Conservation (phyloP, 2,888 invertebrate genomes). For the Eugnorisma glareosa region DNA sequence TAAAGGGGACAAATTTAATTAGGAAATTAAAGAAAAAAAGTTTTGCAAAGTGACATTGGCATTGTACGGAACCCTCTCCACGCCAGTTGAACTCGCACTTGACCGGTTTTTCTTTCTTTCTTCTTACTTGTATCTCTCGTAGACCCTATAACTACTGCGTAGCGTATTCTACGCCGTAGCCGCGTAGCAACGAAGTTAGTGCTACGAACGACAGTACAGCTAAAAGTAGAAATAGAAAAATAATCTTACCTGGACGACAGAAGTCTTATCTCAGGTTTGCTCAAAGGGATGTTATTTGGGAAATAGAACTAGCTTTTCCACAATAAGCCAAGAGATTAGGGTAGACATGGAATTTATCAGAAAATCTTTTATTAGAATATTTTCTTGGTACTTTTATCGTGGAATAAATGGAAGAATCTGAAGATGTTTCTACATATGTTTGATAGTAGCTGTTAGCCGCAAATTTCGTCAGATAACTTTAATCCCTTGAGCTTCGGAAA, state of each 20-base stretch:
- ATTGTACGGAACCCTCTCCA: too few relatives aligned
- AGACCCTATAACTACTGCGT: slow-evolving; percentile 21
- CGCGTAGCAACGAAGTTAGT: slow-evolving; percentile 16
- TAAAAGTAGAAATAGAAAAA: slow-evolving; percentile 20
- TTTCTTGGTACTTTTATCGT: slow-evolving; percentile 3
- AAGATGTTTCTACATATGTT: not conserved
- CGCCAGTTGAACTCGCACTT: too few relatives aligned
- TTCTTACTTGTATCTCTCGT: not conserved
- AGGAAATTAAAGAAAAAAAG: too few relatives aligned
- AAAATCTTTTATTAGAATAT: slow-evolving; percentile 35
- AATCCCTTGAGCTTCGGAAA: slow-evolving; percentile 9
- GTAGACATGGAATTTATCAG: slow-evolving; percentile 28
- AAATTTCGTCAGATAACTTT: slow-evolving; percentile 2
- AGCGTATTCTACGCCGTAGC: slow-evolving; percentile 29
- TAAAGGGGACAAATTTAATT: too few relatives aligned
- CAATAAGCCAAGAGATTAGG: slow-evolving; percentile 31
- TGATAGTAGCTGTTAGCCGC: not conserved
- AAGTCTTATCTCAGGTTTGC: slow-evolving; percentile 24
- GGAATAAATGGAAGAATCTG: slow-evolving; percentile 13
- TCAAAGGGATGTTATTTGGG: slow-evolving; percentile 26
- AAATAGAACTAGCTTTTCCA: slow-evolving; percentile 14
- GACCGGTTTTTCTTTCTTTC: too few relatives aligned
- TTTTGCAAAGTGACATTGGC: too few relatives aligned
- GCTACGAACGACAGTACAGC: slow-evolving; percentile 9
- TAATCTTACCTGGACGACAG: slow-evolving; percentile 11